A percentile compares a stretch with the other conserved stretches of the same genome.
Evolutionary conservation across 2,888 invertebrate species (phyloP).

Genomic region (Fabriciana adippe): DNA sequence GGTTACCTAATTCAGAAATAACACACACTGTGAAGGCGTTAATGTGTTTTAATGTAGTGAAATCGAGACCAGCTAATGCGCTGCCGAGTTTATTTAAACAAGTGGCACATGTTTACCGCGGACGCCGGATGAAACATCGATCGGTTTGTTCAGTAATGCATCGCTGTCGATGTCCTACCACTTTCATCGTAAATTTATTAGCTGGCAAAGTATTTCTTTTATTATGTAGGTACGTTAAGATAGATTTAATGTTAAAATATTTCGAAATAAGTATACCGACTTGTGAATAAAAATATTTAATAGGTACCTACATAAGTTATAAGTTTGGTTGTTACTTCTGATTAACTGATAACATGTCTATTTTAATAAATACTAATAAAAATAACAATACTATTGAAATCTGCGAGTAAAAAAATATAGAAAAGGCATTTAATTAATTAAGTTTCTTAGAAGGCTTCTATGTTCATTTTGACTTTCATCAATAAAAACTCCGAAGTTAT

Average conservation of each 20-base stretch:
- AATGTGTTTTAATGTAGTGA: slow-evolving; percentile 81
- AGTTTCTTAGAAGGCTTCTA: not conserved
- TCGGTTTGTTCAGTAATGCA: slow-evolving; percentile 78
- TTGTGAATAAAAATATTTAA: too few relatives aligned
- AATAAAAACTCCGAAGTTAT: slow-evolving; percentile 9
- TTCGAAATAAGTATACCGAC: too few relatives aligned
- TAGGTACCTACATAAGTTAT: too few relatives aligned
- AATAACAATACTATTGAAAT: too few relatives aligned
- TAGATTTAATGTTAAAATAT: too few relatives aligned
- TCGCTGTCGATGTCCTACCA: slow-evolving; percentile 67
- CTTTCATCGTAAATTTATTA: slow-evolving; percentile 51
- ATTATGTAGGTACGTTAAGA: too few relatives aligned
- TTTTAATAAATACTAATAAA: too few relatives aligned
- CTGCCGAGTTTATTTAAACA: slow-evolving; percentile 78
- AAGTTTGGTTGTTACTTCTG: too few relatives aligned
- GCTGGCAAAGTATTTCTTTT: not conserved
- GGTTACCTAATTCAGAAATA: slow-evolving; percentile 67
- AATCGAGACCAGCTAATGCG: slow-evolving; percentile 80
- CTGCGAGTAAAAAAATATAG: too few relatives aligned
- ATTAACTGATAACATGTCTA: too few relatives aligned
- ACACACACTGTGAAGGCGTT: slow-evolving; percentile 73
- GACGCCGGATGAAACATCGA: slow-evolving; percentile 79
- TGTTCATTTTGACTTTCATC: not conserved
- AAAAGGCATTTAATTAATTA: slow-evolving; percentile 1
- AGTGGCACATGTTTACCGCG: slow-evolving; percentile 79